A percentile compares a stretch with the other conserved stretches of the same genome.
Conservation (phyloP, 2,797 vertebrate genomes). For the Lerista edwardsae region DNA sequence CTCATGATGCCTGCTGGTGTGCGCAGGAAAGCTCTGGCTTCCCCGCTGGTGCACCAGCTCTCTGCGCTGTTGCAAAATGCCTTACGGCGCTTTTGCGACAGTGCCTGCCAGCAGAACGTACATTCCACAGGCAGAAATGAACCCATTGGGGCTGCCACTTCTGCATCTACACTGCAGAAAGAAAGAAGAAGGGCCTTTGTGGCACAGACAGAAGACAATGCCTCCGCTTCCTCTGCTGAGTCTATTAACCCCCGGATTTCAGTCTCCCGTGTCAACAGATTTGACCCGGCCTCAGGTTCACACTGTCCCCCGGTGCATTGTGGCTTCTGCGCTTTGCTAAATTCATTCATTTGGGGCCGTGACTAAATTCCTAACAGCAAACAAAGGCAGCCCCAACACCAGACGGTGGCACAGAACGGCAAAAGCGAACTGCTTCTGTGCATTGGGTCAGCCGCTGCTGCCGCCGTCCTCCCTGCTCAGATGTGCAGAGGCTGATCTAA, state of each 20-base stretch:
- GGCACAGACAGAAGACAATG: not conserved
- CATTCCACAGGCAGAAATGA: no score
- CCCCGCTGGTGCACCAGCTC: no score
- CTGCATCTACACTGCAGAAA: not conserved
- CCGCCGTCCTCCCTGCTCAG: constrained; percentile 48
- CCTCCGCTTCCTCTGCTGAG: not conserved
- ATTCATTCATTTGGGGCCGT: constrained; percentile 31
- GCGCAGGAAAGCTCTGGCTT: no score
- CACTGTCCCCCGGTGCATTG: not conserved
- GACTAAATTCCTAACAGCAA: constrained; percentile 50
- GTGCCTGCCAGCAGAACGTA: no score
- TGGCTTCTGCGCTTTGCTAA: constrained; percentile 15
- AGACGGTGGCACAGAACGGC: constrained; percentile 11
- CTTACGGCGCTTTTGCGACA: no score
- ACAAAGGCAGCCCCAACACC: constrained; percentile 18
- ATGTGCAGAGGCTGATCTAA: constrained; percentile 55
- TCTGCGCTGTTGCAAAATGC: no score
- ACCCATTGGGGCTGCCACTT: no score
- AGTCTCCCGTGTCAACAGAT: fast-evolving
- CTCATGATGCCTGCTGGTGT: no score
- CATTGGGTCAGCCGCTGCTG: constrained; percentile 61
- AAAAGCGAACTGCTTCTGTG: constrained; percentile 48
- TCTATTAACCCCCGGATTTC: not conserved
- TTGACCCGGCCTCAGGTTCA: fast-evolving
- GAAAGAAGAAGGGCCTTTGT: not conserved